Base-by-base conservation (phyloP, 2,797 vertebrate genomes). In the Macrochelys suwanniensis region DNA sequence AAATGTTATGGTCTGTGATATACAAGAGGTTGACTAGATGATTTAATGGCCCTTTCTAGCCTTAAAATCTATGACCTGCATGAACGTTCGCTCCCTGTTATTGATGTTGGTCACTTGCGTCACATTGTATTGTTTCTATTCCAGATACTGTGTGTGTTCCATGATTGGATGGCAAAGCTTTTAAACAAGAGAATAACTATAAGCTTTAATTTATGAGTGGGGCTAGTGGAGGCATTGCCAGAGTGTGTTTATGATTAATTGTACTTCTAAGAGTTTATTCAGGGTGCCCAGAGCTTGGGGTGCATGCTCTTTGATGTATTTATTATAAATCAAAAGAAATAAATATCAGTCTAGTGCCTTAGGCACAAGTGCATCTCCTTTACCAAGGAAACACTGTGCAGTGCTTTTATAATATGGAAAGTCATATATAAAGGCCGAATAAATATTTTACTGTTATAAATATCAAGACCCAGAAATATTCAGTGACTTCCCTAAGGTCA, bases 191-290 rank as follows among this genome's bases (percentile, higher is more conserved):
- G 21, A 2, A 33, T 2, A 11, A 7, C 68, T 25, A 71, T 42
- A 15, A 15, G 53, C 3, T 1, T 0, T 1, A 7, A 6, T 28
- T n/a, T 23, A 45, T 7, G 50, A n/a, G 74, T 65, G 1, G 0
- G 88, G 80, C 51, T 25, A 11, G 8, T 56, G 53, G 37, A 33
- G 45, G 0, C 28, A 86, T 61, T n/a, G 5, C 9, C 78, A 42
- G 37, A 2, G 49, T 45, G 10, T 50, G 13, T 3, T 2, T 2
- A 4, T 71, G 37, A 71, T 7, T 28, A 81, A 88, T 84, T 45
- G 15, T 53, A 28, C 28, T 68, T 82, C 17, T 42, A 31, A 71
- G 47, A 26, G 9, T 77, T 76, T 87, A 47, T 57, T 42, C 81
- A 28, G 19, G 82, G n/a, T 19, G 1, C 2, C 2, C 9, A 4